Evolutionary conservation across 2,888 invertebrate genomes (phyloP), one percentile per base, ranked within the genome.

Genomic region (Melipona beecheii): DNA sequence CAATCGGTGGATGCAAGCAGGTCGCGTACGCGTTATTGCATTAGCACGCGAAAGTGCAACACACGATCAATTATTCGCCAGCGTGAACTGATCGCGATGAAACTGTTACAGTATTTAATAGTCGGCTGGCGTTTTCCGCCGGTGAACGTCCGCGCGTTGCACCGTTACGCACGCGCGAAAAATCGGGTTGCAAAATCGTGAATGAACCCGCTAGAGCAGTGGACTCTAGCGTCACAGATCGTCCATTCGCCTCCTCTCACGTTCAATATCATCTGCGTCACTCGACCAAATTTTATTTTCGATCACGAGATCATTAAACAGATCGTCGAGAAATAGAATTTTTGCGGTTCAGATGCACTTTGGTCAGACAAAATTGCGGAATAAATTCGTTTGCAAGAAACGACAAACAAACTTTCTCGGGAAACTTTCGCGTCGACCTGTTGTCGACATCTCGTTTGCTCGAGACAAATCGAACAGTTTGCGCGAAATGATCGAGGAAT

Each of bases 71-170:
- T 85, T 83, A 81, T 83, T 80, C 75, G 54, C 36, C 36, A 56
- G 43, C 49, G 58, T 60, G 83, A 52, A 81, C 81, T 75, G 81
- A 69, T 64, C 75, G 78, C 65, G 69, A 75, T 78, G 75, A 75
- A 85, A 78, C 84, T 81, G 84, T 85, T 78, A 78, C 71, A 69
- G 54, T 72, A 75, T 73, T 85, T 85, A 79, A 83, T 79, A 85
- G 76, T 83, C 84, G 64, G 65, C 31, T 50, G 60, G 69, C 84
- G 75, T 81, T 81, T 65, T 81, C 75, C 69, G 15, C n/a, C 13
- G 36, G 60, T 58, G 62, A 70, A 50, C 66, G 65, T 31, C 62
- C 17, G 49, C 21, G 43, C 36, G 69, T 72, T 36, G 27, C 73
- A 52, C 78, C 83, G 84, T 78, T 82, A 76, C 31, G 19, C 52